These are phyloP conservation scores for Trematocara stigmaticum DNA, from an alignment of 2,113 vertebrate genomes.

Conservation along the genomic window DNA sequence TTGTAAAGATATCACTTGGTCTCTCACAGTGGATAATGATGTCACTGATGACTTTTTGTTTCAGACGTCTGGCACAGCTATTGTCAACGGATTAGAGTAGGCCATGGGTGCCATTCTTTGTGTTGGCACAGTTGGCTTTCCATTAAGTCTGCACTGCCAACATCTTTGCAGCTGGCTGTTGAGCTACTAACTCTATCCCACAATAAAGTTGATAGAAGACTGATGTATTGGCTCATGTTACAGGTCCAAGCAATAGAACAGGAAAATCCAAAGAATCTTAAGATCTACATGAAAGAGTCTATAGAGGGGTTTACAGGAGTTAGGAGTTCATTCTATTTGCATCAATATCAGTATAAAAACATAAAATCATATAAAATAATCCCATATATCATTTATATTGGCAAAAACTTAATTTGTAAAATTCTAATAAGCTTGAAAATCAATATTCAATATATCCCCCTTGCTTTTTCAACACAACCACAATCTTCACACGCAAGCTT, in stretches of 20 bases:
- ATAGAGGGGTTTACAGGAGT: neutral
- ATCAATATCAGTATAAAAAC: neutral
- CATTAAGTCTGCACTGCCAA: neutral
- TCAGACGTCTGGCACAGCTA: neutral
- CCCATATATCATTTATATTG: neutral
- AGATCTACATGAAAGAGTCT: neutral
- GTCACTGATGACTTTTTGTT: neutral
- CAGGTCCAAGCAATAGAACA: neutral
- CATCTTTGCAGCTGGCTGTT: neutral
- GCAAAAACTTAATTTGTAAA: neutral
- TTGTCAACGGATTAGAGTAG: neutral
- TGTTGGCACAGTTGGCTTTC: neutral
- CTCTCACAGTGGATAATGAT: neutral
- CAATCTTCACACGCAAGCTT: neutral
- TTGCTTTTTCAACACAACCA: neutral
- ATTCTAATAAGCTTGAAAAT: neutral
- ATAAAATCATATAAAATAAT: neutral
- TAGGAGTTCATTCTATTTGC: neutral
- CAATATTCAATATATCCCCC: neutral
- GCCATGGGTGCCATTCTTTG: neutral
- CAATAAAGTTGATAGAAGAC: neutral
- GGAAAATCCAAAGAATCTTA: neutral
- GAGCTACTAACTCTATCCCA: neutral
- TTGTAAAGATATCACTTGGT: neutral
- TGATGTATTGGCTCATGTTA: neutral